phyloP scores from a whole-genome alignment of 2,888 invertebrate species.

The Drosophila anomalata region DNA sequence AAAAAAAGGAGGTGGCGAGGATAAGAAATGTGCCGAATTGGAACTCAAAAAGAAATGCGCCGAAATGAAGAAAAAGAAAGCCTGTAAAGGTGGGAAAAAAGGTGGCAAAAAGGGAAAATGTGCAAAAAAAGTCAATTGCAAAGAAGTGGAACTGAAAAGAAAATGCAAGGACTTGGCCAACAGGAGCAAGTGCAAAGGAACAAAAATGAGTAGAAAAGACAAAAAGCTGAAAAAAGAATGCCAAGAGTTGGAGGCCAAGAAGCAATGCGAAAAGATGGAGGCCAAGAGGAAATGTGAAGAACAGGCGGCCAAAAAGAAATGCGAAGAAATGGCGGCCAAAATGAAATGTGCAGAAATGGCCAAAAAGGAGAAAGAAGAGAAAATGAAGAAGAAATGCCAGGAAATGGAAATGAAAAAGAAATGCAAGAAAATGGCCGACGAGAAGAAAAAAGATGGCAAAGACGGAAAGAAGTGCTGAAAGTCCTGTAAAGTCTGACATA shows the following conservation, averaged over 20 bases:
- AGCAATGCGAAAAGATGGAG: not conserved
- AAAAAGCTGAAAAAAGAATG: not conserved
- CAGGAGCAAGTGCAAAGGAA: not conserved
- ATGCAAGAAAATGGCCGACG: not conserved
- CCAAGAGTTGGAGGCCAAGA: not conserved
- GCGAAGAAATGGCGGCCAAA: not conserved
- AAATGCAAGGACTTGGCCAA: not conserved
- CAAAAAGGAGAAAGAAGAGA: not conserved
- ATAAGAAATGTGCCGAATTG: not conserved
- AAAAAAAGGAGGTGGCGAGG: not conserved
- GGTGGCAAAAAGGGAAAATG: not conserved
- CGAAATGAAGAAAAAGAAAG: conserved; percentile 1
- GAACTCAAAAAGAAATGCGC: not conserved
- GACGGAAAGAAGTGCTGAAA: not conserved
- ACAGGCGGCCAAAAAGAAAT: not conserved
- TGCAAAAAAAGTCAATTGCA: not conserved
- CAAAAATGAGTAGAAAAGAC: not conserved
- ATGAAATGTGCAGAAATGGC: not conserved
- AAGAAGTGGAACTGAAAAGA: not conserved
- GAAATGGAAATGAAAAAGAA: not conserved
- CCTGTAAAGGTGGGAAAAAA: not conserved
- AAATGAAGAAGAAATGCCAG: not conserved
- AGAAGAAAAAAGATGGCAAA: not conserved
- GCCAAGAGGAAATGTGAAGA: not conserved
- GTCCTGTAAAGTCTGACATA: not conserved